phyloP scores from a whole-genome alignment of 2,888 invertebrate species.

The Spodoptera littoralis region DNA sequence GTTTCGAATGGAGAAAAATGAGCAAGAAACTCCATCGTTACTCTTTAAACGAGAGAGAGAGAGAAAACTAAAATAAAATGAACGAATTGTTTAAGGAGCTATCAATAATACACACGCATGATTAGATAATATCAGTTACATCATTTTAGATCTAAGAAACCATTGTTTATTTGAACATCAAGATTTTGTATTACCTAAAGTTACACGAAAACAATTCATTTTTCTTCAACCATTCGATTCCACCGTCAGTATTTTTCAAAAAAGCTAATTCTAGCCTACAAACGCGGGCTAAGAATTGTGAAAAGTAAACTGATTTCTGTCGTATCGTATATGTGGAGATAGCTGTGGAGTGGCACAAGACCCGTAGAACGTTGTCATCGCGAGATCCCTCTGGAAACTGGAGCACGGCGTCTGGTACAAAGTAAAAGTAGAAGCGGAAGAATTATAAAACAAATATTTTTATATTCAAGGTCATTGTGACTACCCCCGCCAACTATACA shows the following conservation, averaged over 20 bases:
- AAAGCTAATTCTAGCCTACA: slow-evolving; percentile 44
- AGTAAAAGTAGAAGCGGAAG: slow-evolving; percentile 1
- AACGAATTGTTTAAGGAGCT: no score
- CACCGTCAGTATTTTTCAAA: slow-evolving; percentile 1
- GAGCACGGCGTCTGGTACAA: slow-evolving; percentile 48
- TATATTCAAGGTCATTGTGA: not conserved
- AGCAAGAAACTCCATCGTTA: no score
- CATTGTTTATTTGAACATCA: no score
- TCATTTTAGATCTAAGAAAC: no score
- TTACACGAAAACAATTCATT: no score
- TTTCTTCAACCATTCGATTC: not conserved
- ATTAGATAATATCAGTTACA: no score
- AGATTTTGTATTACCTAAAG: no score
- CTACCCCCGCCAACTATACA: no score
- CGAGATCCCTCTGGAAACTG: slow-evolving; percentile 60
- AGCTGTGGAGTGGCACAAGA: slow-evolving; percentile 55
- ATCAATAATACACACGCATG: no score
- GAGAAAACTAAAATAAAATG: no score
- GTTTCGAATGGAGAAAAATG: no score
- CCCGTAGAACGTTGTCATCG: slow-evolving; percentile 63
- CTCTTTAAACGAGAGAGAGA: no score
- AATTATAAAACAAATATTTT: not conserved
- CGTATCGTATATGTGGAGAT: slow-evolving; percentile 51
- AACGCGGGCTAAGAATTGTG: slow-evolving; percentile 35
- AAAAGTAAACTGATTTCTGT: slow-evolving; percentile 57